phyloP scores from a whole-genome alignment of 2,888 invertebrate species.

The Coremacera marginata region DNA sequence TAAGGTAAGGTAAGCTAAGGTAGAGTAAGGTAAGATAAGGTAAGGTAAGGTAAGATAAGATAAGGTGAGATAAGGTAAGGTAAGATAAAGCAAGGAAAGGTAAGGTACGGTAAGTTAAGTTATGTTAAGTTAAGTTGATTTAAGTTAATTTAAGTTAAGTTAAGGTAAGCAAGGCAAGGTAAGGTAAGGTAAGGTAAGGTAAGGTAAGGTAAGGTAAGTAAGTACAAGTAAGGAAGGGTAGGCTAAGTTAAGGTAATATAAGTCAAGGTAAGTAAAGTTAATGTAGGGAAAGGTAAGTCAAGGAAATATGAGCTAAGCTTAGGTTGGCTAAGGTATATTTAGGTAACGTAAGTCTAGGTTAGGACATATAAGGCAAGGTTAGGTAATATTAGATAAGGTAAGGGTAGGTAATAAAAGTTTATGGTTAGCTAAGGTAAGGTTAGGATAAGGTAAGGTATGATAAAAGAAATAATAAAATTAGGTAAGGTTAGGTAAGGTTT shows the following conservation, averaged over 20 bases:
- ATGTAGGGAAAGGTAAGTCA: neutral
- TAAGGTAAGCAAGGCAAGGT: neutral
- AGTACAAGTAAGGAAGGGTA: neutral
- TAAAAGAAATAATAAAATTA: too few species aligned
- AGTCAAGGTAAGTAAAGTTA: neutral
- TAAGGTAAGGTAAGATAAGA: neutral
- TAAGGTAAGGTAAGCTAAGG: neutral
- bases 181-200: neutral
- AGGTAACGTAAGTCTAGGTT: neutral
- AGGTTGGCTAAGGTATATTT: neutral
- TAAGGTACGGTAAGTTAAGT: too few species aligned
- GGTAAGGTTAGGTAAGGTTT: neutral
- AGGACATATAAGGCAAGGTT: neutral
- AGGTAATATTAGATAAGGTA: neutral
- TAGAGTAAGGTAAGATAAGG: neutral
- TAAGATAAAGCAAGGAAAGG: neutral
- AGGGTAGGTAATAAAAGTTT: too few species aligned
- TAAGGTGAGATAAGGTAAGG: neutral
- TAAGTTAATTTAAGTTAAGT: too few species aligned
- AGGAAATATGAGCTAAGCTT: too few species aligned
- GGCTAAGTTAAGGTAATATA: neutral
- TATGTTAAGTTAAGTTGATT: too few species aligned
- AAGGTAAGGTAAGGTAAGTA: neutral
- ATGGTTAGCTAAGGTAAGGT: neutral
- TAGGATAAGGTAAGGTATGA: too few species aligned